Percentiles rank a stretch among this genome's conserved stretches.
Evolutionary conservation across 2,888 invertebrate species (phyloP).

Genomic region (Campoplex nolae): DNA sequence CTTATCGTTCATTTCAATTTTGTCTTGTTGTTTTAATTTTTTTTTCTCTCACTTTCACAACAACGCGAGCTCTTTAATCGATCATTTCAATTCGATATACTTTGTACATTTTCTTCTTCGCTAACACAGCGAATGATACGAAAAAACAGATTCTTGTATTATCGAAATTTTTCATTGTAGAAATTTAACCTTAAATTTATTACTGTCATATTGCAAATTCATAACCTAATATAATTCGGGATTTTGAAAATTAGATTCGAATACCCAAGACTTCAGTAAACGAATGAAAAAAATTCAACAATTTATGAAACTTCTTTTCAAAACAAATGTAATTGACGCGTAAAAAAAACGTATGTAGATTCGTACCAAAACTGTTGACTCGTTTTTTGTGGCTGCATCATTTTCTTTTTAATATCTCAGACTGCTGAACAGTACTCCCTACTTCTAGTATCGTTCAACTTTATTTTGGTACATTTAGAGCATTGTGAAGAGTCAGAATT

Average conservation of each 20-base stretch:
- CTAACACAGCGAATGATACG: too few relatives aligned
- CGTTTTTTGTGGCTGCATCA: too few relatives aligned
- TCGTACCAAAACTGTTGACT: too few relatives aligned
- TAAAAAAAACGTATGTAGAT: too few relatives aligned
- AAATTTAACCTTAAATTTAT: not conserved
- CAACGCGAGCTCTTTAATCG: not conserved
- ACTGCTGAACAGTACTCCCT: too few relatives aligned
- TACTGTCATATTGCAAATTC: not conserved
- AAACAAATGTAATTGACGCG: too few relatives aligned
- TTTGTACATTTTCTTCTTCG: not conserved
- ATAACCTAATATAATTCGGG: not conserved
- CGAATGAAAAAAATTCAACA: not conserved
- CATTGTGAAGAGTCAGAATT: too few relatives aligned
- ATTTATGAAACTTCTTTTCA: not conserved
- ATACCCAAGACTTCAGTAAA: too few relatives aligned
- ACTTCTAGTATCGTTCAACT: too few relatives aligned
- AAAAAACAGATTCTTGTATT: not conserved
- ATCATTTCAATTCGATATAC: not conserved
- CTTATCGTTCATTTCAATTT: conserved; percentile 78
- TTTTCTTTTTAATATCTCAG: too few relatives aligned
- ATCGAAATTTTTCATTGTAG: not conserved
- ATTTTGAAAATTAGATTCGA: not conserved
- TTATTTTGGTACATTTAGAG: too few relatives aligned
- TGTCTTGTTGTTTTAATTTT: conserved; percentile 13
- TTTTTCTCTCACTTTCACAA: not conserved